These are phyloP conservation scores for Cydia splendana DNA, from an alignment of 1,140 invertebrate genomes.

Conservation along the genomic window DNA sequence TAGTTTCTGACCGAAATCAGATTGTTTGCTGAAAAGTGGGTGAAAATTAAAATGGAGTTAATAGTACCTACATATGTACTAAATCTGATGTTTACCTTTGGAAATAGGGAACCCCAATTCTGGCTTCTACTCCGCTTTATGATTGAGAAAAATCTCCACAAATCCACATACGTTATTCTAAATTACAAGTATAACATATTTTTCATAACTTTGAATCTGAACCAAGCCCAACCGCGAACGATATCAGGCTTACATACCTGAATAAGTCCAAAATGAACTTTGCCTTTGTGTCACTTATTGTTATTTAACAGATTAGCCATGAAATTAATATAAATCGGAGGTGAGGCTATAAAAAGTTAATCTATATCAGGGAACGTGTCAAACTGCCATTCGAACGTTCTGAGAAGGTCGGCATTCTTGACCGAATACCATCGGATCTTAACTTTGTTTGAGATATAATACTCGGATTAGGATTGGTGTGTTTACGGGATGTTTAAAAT, in stretches of 20 bases:
- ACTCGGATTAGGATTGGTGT: slow-evolving; percentile 18
- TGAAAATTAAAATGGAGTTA: too few relatives aligned
- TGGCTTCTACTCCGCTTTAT: too few relatives aligned
- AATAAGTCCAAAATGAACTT: background rate
- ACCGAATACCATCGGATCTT: slow-evolving; percentile 32
- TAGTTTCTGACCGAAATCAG: too few relatives aligned
- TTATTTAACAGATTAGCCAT: slow-evolving; percentile 27
- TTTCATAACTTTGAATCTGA: background rate
- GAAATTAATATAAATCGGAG: slow-evolving; percentile 27
- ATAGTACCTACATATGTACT: too few relatives aligned
- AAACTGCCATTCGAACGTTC: slow-evolving; percentile 32
- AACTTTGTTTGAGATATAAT: slow-evolving; percentile 21
- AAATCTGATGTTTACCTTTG: too few relatives aligned
- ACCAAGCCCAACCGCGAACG: background rate
- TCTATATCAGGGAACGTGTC: slow-evolving; percentile 23
- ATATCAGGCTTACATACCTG: background rate
- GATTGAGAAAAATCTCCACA: too few relatives aligned
- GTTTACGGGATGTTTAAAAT: slow-evolving; percentile 40
- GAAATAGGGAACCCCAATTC: too few relatives aligned
- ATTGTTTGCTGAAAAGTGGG: background rate
- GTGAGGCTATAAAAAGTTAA: slow-evolving; percentile 23
- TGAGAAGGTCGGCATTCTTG: slow-evolving; percentile 42
- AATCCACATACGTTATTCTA: too few relatives aligned
- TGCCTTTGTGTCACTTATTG: slow-evolving; percentile 11
- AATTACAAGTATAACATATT: background rate